Conservation (phyloP, 2,888 invertebrate species). For the Rapana venosa region DNA sequence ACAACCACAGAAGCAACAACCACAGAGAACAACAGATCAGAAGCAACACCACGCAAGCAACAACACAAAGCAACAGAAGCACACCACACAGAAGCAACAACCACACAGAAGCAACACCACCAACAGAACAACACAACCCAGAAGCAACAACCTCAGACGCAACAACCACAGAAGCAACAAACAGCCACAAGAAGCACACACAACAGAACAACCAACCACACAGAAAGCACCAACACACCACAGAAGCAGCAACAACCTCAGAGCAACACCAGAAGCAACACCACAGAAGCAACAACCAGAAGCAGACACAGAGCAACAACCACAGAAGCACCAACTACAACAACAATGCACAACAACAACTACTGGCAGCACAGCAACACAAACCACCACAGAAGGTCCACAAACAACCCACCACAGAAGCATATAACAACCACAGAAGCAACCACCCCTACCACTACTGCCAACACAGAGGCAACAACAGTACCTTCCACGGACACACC, state of each 20-base stretch:
- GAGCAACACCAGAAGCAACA: neutral
- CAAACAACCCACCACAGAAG: neutral
- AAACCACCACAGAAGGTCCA: neutral
- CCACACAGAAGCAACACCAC: neutral
- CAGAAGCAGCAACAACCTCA: slow-evolving; percentile 13
- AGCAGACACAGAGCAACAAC: neutral
- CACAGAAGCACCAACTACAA: slow-evolving; percentile 15
- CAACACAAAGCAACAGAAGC: neutral
- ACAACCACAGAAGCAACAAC: neutral
- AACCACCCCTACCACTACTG: neutral
- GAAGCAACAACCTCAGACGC: neutral
- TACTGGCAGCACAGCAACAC: neutral
- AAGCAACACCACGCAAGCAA: neutral
- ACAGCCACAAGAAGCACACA: neutral
- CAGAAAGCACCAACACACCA: slow-evolving; percentile 4
- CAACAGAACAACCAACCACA: neutral
- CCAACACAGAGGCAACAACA: neutral
- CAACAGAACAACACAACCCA: neutral
- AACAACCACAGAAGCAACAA: slow-evolving; percentile 4
- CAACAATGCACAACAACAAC: neutral
- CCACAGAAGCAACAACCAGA: neutral
- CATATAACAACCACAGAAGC: neutral
- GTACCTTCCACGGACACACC: neutral
- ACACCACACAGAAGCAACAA: neutral
- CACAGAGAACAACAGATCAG: neutral